Conservation (phyloP, 2,888 invertebrate genomes). For the Phoenoteleia sp. region DNA sequence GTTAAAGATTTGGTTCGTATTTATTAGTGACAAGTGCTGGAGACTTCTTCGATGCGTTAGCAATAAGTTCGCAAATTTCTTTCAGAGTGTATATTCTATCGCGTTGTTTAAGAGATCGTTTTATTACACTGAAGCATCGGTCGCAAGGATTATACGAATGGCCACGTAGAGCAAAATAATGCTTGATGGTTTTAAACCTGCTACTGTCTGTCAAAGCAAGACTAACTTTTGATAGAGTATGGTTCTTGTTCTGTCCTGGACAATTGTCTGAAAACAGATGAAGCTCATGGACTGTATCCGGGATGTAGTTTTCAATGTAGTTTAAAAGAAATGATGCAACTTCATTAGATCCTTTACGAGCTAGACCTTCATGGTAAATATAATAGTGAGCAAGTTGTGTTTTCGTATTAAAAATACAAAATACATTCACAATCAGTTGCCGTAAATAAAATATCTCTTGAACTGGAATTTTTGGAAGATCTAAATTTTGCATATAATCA, state of each 20-base stretch:
- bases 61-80: not conserved
- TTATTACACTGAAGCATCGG: not conserved
- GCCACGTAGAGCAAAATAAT: not conserved
- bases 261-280: slow-evolving; percentile 11
- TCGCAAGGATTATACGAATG: not conserved
- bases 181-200: not conserved
- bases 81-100: not conserved
- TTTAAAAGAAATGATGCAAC: not conserved
- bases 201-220: not conserved
- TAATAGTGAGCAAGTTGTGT: not conserved
- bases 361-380: slow-evolving; percentile 13
- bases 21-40: not conserved
- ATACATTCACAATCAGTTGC: not conserved
- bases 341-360: not conserved
- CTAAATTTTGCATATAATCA: slow-evolving; percentile 14
- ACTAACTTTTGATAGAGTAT: not conserved
- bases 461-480: not conserved
- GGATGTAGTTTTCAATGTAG: not conserved
- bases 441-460: slow-evolving; percentile 6
- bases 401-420: slow-evolving; percentile 9
- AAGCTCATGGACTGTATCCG: not conserved
- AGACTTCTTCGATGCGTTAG: not conserved
- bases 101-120: not conserved
- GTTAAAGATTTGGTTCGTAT: not conserved
- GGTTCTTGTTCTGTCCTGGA: slow-evolving; percentile 2